phyloP scores from a whole-genome alignment of 2,113 vertebrate species.

The Pseudopodoces humilis region DNA sequence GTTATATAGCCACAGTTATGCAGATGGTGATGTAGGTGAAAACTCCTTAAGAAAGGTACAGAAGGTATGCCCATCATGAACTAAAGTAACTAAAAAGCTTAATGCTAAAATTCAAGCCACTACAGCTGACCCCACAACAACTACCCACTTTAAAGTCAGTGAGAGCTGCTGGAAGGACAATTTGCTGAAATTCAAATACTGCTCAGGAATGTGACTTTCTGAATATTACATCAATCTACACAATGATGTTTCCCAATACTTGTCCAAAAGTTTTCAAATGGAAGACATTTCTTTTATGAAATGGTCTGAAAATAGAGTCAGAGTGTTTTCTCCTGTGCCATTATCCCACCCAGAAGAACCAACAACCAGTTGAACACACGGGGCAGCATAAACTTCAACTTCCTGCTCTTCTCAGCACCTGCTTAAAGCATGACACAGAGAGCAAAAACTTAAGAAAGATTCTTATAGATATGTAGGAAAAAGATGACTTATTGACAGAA shows the following conservation, averaged over 20 bases:
- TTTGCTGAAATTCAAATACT: neutral
- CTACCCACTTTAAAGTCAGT: neutral
- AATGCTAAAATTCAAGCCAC: neutral
- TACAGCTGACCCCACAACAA: neutral
- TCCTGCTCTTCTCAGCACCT: neutral
- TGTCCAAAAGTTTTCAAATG: neutral
- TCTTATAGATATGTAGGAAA: neutral
- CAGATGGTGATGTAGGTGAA: neutral
- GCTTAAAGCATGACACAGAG: neutral
- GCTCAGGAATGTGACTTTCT: neutral
- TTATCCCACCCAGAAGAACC: neutral
- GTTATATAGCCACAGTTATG: neutral
- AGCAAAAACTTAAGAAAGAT: neutral
- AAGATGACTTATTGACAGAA: neutral
- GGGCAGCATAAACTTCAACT: neutral
- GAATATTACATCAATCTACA: neutral
- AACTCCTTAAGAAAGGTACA: neutral
- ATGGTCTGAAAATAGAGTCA: neutral
- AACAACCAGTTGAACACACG: neutral
- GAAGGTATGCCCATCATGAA: neutral
- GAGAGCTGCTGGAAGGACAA: neutral
- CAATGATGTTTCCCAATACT: neutral
- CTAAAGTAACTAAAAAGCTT: neutral
- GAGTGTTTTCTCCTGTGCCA: neutral
- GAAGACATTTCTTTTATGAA: neutral